phyloP scores from a whole-genome alignment of 2,797 vertebrate genomes.

The Pelodytes ibericus region DNA sequence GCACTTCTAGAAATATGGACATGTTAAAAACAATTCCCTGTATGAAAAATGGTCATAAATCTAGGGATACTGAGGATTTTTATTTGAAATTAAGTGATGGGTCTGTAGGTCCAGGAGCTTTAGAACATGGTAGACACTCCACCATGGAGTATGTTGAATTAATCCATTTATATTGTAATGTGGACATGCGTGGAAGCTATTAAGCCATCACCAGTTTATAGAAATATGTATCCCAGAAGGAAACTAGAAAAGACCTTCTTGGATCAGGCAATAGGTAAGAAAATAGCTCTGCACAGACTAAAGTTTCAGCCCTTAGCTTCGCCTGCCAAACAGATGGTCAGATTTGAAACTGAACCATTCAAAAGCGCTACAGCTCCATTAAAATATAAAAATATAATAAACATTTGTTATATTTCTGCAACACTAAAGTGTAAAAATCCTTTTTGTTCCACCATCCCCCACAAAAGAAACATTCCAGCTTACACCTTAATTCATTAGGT shows the following conservation, averaged over 20 bases:
- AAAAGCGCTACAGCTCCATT: not conserved
- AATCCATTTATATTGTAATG: not conserved
- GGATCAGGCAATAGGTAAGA: constrained; percentile 17
- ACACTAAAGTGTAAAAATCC: too few species aligned
- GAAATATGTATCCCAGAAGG: constrained; percentile 14
- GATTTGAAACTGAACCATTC: constrained; percentile 25
- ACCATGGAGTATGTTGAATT: not conserved
- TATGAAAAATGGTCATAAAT: not conserved
- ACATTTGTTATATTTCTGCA: not conserved
- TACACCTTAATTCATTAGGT: too few species aligned
- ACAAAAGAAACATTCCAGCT: too few species aligned
- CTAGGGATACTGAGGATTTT: not conserved
- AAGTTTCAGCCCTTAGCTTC: constrained; percentile 15
- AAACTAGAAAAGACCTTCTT: not conserved
- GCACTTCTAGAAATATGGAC: too few species aligned
- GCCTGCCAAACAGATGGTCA: constrained; percentile 51
- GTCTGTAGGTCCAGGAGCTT: not conserved
- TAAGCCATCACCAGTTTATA: constrained; percentile 6
- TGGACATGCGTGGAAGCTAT: not conserved
- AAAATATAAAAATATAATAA: not conserved
- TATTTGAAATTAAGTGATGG: not conserved
- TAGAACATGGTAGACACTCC: not conserved
- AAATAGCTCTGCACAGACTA: constrained; percentile 18
- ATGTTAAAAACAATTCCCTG: too few species aligned
- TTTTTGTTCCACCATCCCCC: too few species aligned